Evolutionary conservation across 1,140 invertebrate species (phyloP), one percentile per base, ranked within the genome.

Genomic region (Drosophila biarmipes): DNA sequence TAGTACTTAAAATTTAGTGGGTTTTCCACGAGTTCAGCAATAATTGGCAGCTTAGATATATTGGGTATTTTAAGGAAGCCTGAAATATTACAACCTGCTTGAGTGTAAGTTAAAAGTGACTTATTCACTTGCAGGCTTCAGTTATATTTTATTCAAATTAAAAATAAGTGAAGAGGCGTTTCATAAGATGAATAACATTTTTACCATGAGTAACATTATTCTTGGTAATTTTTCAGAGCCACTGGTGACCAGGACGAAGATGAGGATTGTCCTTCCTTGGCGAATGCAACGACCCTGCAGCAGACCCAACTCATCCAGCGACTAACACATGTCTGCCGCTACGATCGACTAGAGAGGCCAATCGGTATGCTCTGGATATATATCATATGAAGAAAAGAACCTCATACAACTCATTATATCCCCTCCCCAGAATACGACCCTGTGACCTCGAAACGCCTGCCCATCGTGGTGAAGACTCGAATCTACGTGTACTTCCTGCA

Each of bases 401-500:
- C 38, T 2, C 2, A 8, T 7, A n/a, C 34, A 11, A 19, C n/a
- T n/a, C n/a, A n/a, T 1, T 4, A 7, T 15, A 10, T 35, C 49
- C 6, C 0, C 31, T n/a, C 0, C 1, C 0, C 27, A 91, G 85
- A 74, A 38, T 90, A 91, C 52, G 67, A 87, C 14, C 48, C 29
- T 72, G 81, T 2, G 84, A 92, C 56, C 64, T 91, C 19, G 3
- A 66, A 87, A 42, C 85, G 79, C 5, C 24, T 86, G 2, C 95
- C 95, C 3, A 93, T 95, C 11, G 93, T 93, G 53, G 94, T 96
- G 0, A 94, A 93, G 56, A 94, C 94, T 24, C 94, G 94, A 75
- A 95, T 95, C 49, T 96, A 96, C 67, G 94, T 96, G 37, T 96
- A 96, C 81, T 95, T 95, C 59, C 94, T 96, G 68, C 96, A 95